Evolutionary conservation across 2,888 invertebrate genomes (phyloP).

Genomic region (Caenorhabditis imperialis): DNA sequence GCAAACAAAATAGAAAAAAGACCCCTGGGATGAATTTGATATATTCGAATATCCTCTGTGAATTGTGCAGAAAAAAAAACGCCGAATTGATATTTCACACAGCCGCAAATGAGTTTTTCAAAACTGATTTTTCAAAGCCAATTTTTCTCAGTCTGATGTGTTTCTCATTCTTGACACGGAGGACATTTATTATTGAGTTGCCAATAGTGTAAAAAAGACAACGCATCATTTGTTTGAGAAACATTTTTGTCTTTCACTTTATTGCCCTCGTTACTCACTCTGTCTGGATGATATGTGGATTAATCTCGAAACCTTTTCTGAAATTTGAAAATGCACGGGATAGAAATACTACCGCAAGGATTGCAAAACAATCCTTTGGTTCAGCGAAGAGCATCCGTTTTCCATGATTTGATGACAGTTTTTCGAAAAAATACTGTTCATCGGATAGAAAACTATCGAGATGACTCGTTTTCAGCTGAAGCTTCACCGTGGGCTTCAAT

Average conservation of each 20-base stretch:
- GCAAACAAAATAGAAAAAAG: too few relatives aligned
- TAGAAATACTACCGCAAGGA: constrained; percentile 61
- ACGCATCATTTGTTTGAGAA: constrained; percentile 5
- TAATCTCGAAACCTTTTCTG: not conserved
- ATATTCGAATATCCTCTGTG: too few relatives aligned
- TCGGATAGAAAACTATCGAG: constrained; percentile 8
- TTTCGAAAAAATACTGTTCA: constrained; percentile 71
- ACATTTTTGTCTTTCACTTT: not conserved
- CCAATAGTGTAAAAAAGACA: constrained; percentile 25
- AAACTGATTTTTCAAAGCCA: constrained; percentile 3
- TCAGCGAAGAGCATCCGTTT: constrained; percentile 71
- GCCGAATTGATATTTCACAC: too few relatives aligned
- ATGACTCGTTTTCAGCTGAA: constrained; percentile 14
- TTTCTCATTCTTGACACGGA: constrained; percentile 34
- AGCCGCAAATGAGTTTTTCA: too few relatives aligned
- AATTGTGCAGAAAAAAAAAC: too few relatives aligned
- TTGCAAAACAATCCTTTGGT: constrained; percentile 61
- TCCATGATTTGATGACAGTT: constrained; percentile 75
- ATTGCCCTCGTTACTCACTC: too few relatives aligned
- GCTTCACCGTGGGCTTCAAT: constrained; percentile 15
- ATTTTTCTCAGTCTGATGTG: constrained; percentile 24
- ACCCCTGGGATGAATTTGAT: too few relatives aligned
- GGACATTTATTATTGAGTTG: constrained; percentile 52
- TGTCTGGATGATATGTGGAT: too few relatives aligned
- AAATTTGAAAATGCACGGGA: constrained; percentile 29